Base-by-base conservation (phyloP, 2,888 invertebrate genomes). In the Lithophane semibrunnea region DNA sequence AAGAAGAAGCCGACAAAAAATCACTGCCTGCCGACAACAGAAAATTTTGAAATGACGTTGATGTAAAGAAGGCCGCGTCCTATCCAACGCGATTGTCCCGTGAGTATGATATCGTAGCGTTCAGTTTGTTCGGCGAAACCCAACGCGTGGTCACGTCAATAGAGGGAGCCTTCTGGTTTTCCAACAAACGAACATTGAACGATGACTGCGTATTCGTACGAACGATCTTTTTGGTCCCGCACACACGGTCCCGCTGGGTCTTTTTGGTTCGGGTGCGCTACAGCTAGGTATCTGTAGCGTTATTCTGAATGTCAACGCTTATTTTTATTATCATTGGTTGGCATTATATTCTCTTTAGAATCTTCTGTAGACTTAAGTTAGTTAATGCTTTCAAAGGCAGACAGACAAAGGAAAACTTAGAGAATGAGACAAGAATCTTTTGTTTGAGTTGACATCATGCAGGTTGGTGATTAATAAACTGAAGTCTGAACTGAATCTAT, bases 371-470 rank as follows among this genome's bases (percentile, higher is more conserved):
- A 69, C 24, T 21, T 1, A 16, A 24, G 16, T n/a, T 72, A 56
- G 37, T 47, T 37, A 58, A 24, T 60, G 3, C 9, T 21, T n/a
- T 61, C 16, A 16, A 29, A 18, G 12, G n/a, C 16, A 2, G 2
- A 37, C 5, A 9, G 13, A 71, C 9, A 60, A 60, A 47, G 44
- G 37, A 21, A 73, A 67, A 79, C 56, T 54, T 42, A 9, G 13
- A 12, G 9, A 56, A 49, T 18, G 5, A 65, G 12, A 52, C 29
- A 21, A n/a, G 9, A n/a, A 16, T 7, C 42, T 29, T 64, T 16
- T 42, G 13, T 65, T 75, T 75, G 21, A 60, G 24, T 47, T 64
- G 21, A 74, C 9, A 29, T 47, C 63, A 60, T 74, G 47, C 76
- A 58, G 65, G 61, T 13, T 52, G 49, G 1, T 24, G 12, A 37